phyloP scores from a whole-genome alignment of 2,797 vertebrate species.

The Chelon auratus region DNA sequence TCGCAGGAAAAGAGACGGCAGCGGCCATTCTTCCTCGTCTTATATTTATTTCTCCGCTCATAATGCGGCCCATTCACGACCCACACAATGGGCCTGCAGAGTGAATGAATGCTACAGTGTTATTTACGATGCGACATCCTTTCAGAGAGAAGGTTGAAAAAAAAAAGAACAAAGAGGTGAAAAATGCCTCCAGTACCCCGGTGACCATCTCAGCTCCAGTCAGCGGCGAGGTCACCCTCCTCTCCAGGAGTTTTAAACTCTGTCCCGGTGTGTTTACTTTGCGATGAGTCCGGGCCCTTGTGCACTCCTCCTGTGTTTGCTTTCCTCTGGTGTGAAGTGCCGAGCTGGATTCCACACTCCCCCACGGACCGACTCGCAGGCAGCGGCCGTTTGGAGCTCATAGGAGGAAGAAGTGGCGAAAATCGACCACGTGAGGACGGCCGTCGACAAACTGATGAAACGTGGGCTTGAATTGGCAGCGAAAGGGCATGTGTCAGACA shows the following conservation, averaged over 20 bases:
- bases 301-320: conserved; percentile 66
- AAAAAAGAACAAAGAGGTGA: conserved; percentile 68
- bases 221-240: conserved; percentile 70
- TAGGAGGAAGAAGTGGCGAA: conserved; percentile 50
- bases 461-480: conserved; percentile 28
- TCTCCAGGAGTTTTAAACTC: conserved; percentile 49
- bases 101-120: conserved; percentile 75
- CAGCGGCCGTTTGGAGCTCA: conserved; percentile 48
- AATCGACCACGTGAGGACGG: conserved; percentile 40
- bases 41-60: conserved; percentile 77
- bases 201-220: conserved; percentile 65
- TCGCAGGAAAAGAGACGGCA: conserved; percentile 56
- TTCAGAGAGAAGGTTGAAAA: conserved; percentile 41
- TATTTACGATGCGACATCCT: conserved; percentile 80
- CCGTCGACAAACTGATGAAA: conserved; percentile 48
- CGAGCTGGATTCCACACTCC: conserved; percentile 73
- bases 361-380: conserved; percentile 63
- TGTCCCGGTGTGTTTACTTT: conserved; percentile 65
- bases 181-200: conserved; percentile 62
- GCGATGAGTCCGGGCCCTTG: conserved; percentile 39
- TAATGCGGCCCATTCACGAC: conserved; percentile 81
- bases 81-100: conserved; percentile 77
- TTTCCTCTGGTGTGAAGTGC: conserved; percentile 70
- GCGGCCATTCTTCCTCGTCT: conserved; percentile 68
- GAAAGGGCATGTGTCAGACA: not conserved